Conservation (phyloP, 2,113 vertebrate genomes). For the Clupea harengus region DNA sequence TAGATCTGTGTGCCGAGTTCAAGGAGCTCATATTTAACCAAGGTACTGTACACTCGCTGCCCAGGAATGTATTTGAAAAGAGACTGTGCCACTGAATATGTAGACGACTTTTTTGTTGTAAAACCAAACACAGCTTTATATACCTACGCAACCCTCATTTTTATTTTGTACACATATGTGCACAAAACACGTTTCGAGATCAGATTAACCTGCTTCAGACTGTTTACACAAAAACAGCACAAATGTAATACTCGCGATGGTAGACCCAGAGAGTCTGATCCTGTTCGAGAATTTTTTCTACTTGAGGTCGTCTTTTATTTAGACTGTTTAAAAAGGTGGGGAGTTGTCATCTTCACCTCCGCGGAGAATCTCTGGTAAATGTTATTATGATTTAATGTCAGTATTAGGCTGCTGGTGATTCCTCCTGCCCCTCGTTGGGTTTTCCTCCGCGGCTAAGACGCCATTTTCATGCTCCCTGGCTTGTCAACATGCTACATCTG, state of each 20-base stretch:
- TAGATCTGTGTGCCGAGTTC: background rate
- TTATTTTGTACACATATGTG: background rate
- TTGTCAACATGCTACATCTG: constrained; percentile 40
- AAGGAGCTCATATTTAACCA: background rate
- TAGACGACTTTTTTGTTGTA: background rate
- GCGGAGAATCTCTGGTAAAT: constrained; percentile 5
- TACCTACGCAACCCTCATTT: background rate
- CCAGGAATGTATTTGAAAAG: background rate
- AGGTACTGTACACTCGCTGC: background rate
- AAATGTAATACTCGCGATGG: background rate
- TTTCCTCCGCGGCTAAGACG: constrained; percentile 20
- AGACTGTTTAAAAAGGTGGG: background rate
- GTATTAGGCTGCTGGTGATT: background rate
- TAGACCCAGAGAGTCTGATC: background rate
- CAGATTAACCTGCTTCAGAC: too few species aligned
- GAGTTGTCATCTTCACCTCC: background rate
- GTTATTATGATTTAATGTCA: constrained; percentile 10
- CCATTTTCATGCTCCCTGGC: background rate
- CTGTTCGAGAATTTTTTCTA: background rate
- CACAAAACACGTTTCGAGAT: background rate
- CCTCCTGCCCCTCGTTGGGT: background rate
- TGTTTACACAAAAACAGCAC: background rate
- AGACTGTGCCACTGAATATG: background rate
- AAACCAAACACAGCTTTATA: background rate
- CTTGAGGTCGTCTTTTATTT: background rate